These are phyloP conservation scores for Istiophorus platypterus DNA, from an alignment of 2,113 vertebrate genomes.

Conservation along the genomic window DNA sequence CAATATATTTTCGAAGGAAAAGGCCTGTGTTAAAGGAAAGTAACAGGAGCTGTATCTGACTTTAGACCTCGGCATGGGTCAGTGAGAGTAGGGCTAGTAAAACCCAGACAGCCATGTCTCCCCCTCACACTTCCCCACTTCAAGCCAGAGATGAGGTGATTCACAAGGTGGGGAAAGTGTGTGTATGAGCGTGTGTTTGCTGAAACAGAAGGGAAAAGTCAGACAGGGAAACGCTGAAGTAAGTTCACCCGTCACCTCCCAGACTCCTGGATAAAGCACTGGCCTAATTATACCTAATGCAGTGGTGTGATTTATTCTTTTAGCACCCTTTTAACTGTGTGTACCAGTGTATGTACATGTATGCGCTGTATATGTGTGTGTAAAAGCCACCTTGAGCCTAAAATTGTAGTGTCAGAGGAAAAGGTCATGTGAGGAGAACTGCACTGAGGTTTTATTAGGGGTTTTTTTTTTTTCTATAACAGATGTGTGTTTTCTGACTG, in stretches of 20 bases:
- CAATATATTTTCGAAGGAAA: conserved; percentile 56
- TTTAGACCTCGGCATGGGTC: conserved; percentile 66
- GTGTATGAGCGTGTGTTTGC: conserved; percentile 34
- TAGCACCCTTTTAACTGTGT: conserved; percentile 48
- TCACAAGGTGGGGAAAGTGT: conserved; percentile 45
- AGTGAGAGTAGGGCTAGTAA: conserved; percentile 66
- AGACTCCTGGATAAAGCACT: conserved; percentile 49
- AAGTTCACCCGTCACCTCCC: conserved; percentile 58
- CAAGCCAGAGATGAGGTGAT: conserved; percentile 71
- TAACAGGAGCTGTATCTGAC: conserved; percentile 60
- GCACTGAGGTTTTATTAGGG: conserved; percentile 39
- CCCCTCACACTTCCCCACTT: conserved; percentile 51
- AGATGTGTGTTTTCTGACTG: conserved; percentile 63
- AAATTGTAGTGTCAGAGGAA: conserved; percentile 38
- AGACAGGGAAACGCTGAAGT: conserved; percentile 67
- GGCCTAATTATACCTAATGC: conserved; percentile 64
- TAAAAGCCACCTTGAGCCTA: conserved; percentile 12
- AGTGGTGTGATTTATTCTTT: conserved; percentile 61
- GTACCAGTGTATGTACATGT: conserved; percentile 2
- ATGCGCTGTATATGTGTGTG: neutral
- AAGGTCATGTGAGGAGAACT: conserved; percentile 70
- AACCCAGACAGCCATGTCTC: conserved; percentile 68
- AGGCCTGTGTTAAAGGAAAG: conserved; percentile 42
- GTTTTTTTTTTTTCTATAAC: conserved; percentile 61
- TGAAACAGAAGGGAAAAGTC: conserved; percentile 57